Evolutionary conservation across 2,888 invertebrate genomes (phyloP).

Genomic region (Oligia strigilis): DNA sequence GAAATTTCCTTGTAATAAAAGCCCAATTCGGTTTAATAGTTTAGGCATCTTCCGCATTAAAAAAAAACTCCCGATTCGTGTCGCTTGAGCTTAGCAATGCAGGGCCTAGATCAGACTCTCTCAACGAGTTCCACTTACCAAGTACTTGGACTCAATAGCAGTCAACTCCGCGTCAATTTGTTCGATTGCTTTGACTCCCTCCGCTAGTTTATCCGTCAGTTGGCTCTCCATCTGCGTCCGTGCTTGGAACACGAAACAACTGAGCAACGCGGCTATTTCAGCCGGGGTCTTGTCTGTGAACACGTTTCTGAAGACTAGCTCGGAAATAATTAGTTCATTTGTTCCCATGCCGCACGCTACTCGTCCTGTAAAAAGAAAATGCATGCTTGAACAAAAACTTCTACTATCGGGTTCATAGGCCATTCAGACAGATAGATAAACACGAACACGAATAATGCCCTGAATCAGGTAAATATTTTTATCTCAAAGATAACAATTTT

Average conservation of each 20-base stretch:
- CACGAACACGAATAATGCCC: neutral
- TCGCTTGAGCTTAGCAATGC: neutral
- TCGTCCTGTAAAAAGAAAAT: conserved; percentile 69
- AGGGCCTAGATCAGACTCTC: neutral
- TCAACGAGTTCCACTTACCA: conserved; percentile 80
- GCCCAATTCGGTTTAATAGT: neutral
- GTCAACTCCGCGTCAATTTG: conserved; percentile 93
- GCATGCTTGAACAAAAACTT: neutral
- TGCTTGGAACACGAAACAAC: conserved; percentile 97
- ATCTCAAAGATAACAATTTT: neutral
- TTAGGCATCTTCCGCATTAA: neutral
- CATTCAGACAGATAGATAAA: neutral
- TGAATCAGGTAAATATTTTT: neutral
- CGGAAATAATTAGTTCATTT: conserved; percentile 98
- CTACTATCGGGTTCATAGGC: neutral
- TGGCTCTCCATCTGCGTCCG: conserved; percentile 92
- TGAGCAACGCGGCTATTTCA: conserved; percentile 98
- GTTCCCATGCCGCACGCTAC: conserved; percentile 89
- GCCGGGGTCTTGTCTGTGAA: conserved; percentile 96
- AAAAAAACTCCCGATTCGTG: neutral
- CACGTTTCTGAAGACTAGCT: conserved; percentile 97
- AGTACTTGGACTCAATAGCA: conserved; percentile 91
- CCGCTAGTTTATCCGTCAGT: conserved; percentile 90
- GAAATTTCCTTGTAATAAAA: neutral
- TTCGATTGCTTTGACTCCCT: conserved; percentile 93